Conservation (phyloP, 2,888 invertebrate genomes). For the Campoplex capitator region DNA sequence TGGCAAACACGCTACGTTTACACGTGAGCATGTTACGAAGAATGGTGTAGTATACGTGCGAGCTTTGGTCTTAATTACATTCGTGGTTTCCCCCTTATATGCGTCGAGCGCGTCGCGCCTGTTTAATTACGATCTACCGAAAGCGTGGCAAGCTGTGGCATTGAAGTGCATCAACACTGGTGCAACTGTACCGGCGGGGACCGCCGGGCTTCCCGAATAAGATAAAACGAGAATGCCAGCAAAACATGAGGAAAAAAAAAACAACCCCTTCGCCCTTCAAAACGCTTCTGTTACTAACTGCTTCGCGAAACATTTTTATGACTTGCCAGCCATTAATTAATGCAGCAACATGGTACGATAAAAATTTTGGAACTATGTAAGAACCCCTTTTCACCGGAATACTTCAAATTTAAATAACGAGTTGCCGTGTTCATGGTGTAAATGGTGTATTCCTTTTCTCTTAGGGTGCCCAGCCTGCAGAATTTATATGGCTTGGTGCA, state of each 20-base stretch:
- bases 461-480: background rate
- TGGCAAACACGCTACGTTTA: conserved; percentile 53
- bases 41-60: conserved; percentile 42
- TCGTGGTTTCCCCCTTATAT: conserved; percentile 26
- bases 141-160: conserved; percentile 58
- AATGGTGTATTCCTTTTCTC: conserved; percentile 67
- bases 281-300: conserved; percentile 33
- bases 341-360: conserved; percentile 18
- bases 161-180: conserved; percentile 22
- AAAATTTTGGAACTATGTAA: conserved; percentile 31
- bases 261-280: conserved; percentile 17
- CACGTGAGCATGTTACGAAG: conserved; percentile 24
- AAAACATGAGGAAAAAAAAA: conserved; percentile 18
- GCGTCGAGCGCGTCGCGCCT: conserved; percentile 37
- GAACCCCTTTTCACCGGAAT: background rate
- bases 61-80: conserved; percentile 76
- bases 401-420: conserved; percentile 17
- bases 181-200: background rate
- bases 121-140: conserved; percentile 73
- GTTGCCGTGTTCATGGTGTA: background rate
- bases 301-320: conserved; percentile 39
- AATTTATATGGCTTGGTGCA: background rate
- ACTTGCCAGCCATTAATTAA: conserved; percentile 50
- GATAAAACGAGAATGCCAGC: background rate
- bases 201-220: background rate